Conservation (phyloP, 2,113 vertebrate genomes). For the Columba janthina region DNA sequence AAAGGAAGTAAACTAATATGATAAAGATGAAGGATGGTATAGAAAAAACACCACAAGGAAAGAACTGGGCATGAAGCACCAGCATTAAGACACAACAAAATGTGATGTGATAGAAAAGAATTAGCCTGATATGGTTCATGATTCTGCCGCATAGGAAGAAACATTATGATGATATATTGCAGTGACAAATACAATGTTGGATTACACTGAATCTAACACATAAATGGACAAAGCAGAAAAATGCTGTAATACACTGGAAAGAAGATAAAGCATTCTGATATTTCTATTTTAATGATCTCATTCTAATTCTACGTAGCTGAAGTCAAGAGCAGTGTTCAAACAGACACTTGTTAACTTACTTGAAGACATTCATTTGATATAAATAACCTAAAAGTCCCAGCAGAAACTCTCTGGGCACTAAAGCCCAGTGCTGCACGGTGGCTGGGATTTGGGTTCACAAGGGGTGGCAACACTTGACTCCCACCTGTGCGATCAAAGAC, state of each 20-base stretch:
- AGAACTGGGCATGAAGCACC: slow-evolving; percentile 8
- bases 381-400: not conserved
- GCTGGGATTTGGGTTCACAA: not conserved
- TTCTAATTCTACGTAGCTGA: not conserved
- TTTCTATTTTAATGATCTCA: not conserved
- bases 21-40: slow-evolving; percentile 35
- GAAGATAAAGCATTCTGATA: not conserved
- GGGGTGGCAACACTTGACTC: not conserved
- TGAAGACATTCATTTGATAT: not conserved
- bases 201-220: not conserved
- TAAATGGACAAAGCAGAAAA: slow-evolving; percentile 16
- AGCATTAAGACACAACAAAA: not conserved
- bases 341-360: not conserved
- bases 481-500: not conserved
- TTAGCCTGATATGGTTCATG: not conserved
- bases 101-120: slow-evolving; percentile 9
- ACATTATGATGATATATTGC: slow-evolving; percentile 4
- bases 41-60: not conserved
- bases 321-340: not conserved
- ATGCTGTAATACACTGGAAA: not conserved
- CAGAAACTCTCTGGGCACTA: not conserved
- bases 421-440: not conserved
- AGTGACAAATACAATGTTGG: not conserved
- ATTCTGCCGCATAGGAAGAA: not conserved
- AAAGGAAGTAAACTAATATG: slow-evolving; percentile 44